A percentile compares a stretch with the other conserved stretches of the same genome.
phyloP scores from a whole-genome alignment of 2,888 invertebrate genomes.

The Hylaea fasciaria region DNA sequence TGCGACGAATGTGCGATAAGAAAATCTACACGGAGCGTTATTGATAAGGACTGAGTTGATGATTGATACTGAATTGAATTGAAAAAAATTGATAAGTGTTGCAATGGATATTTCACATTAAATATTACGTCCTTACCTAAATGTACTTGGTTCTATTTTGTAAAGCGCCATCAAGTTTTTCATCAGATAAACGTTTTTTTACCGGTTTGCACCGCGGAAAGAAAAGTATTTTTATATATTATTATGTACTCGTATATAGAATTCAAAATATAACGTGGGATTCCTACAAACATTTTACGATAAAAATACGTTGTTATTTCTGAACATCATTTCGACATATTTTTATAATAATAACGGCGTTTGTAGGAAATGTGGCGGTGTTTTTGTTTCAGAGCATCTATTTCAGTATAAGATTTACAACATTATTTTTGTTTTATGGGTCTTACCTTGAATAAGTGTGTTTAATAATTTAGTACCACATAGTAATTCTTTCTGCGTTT shows the following conservation, averaged over 20 bases:
- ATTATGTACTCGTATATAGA: no score
- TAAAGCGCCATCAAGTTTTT: no score
- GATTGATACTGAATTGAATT: background rate
- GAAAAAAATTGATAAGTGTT: no score
- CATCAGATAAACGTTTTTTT: no score
- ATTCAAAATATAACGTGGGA: no score
- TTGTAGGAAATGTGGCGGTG: background rate
- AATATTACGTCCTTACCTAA: no score
- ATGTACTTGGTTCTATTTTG: no score
- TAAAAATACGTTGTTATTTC: background rate
- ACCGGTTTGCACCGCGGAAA: no score
- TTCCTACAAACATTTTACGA: background rate
- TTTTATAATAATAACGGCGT: no score
- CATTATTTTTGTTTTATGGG: background rate
- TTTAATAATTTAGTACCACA: conserved; percentile 1
- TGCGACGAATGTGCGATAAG: conserved; percentile 29
- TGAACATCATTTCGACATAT: no score
- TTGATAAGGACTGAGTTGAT: background rate
- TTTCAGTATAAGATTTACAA: background rate
- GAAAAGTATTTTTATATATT: no score
- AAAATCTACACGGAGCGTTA: conserved; percentile 15
- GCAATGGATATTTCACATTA: no score
- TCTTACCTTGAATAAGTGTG: background rate
- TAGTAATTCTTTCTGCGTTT: conserved; percentile 7
- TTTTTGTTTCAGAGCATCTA: background rate